Base-by-base conservation (phyloP, 2,113 vertebrate genomes). In the Perca flavescens region DNA sequence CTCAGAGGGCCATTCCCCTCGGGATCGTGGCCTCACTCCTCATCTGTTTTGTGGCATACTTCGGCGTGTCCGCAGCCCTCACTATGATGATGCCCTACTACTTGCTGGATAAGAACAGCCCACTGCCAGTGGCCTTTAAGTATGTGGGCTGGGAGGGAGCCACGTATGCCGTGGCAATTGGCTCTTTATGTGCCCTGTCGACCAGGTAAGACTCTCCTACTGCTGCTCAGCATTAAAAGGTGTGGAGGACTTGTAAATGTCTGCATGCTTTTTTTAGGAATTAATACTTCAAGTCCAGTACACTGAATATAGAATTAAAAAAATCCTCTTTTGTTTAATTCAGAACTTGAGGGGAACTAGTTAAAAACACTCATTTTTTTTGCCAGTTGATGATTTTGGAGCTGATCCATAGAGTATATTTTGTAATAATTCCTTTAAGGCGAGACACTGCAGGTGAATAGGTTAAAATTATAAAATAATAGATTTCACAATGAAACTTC, bases 81-180 rank as follows among this genome's bases (percentile, higher is more conserved):
- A 99, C 98, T 0, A 93, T 98, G 83, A 98, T 99, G 97, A 98
- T 99, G 97, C 98, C 98, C 0, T 99, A 99, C 92, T 97, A 97
- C 93, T 47, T 95, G 93, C 94, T 99, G 89, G 97, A 99, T 89
- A 91, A 92, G 14, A 94, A 96, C 73, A 99, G 97, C 88, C 98
- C 98, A 0, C 94, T 99, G 88, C 98, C 98, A 0, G 96, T 96
- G n/a, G 98, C 98, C 82, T 99, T 99, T 91, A 96, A 95, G 71
- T 91, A 97, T 0, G 96, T 98, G 73, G 95, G 94, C 84, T 99
- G 98, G 98, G 95, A 95, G 22, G 96, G 96, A 6, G 98, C 98
- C 73, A 99, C 96, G 71, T 98, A 99, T 0, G 97, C 97, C 0
- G 98, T 99, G 77, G 97, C 97, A 1, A 92, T 98, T 0, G 98